Evolutionary conservation across 2,888 invertebrate species (phyloP).

Genomic region (Dryocosmus kuriphilus): DNA sequence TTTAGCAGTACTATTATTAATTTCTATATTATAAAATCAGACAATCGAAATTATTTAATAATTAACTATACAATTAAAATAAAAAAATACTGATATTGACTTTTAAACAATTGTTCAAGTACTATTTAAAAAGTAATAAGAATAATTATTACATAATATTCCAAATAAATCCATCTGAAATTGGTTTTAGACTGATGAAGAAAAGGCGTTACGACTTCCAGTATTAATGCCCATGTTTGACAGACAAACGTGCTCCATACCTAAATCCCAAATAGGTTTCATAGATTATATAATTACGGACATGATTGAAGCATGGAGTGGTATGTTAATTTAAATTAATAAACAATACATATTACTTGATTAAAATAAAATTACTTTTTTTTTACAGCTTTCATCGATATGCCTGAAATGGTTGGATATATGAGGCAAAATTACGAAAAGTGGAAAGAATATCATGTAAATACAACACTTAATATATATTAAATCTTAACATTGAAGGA

Average conservation of each 20-base stretch:
- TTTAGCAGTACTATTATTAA: not conserved
- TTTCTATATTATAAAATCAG: not conserved
- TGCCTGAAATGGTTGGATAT: constrained; percentile 92
- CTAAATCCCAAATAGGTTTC: constrained; percentile 98
- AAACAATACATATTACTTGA: constrained; percentile 1
- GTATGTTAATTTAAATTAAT: constrained; percentile 78
- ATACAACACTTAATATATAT: not conserved
- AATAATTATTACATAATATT: not conserved
- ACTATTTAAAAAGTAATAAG: not conserved
- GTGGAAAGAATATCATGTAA: constrained; percentile 90
- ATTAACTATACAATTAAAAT: too few relatives aligned
- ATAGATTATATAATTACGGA: constrained; percentile 98
- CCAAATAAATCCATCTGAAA: not conserved
- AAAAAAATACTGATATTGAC: too few relatives aligned
- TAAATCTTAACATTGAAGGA: too few relatives aligned
- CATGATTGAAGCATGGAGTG: constrained; percentile 98
- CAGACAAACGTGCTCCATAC: constrained; percentile 95
- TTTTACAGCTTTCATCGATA: constrained; percentile 87
- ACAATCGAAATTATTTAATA: too few relatives aligned
- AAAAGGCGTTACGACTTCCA: constrained; percentile 92
- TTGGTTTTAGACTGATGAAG: constrained; percentile 91
- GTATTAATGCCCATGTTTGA: constrained; percentile 99
- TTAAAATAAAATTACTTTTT: not conserved
- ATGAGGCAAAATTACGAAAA: constrained; percentile 92
- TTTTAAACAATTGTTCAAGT: too few relatives aligned